Percentiles rank a stretch among this genome's conserved stretches.
Conservation (phyloP, 2,797 vertebrate species). For the Macropus fuliginosus region DNA sequence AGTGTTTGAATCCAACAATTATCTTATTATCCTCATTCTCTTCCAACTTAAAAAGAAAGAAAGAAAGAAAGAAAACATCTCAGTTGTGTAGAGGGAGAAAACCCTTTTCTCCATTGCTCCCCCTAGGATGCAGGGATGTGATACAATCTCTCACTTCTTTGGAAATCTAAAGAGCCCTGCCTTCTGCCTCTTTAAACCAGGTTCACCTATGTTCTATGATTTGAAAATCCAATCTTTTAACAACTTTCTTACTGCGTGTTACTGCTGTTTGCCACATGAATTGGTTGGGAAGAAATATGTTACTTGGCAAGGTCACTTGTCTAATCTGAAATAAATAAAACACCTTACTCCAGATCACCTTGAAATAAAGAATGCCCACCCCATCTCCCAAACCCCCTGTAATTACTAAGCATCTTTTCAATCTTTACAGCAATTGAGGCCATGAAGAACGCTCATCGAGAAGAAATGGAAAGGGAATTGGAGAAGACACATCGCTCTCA, state of each 20-base stretch:
- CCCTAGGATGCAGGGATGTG: neutral
- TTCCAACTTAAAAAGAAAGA: neutral
- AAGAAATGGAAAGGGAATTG: constrained; percentile 91
- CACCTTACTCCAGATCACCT: neutral
- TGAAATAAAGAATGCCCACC: neutral
- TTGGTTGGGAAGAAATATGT: neutral
- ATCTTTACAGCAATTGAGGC: constrained; percentile 93
- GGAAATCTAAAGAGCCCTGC: neutral
- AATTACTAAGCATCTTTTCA: constrained; percentile 9
- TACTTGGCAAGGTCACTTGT: neutral
- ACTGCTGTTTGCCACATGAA: neutral
- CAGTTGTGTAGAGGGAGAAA: neutral
- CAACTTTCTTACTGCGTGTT: neutral
- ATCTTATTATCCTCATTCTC: constrained; percentile 12
- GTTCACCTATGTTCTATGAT: neutral
- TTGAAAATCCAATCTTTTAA: neutral
- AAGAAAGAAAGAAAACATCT: neutral
- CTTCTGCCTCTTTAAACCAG: neutral
- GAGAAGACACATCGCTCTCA: constrained; percentile 96
- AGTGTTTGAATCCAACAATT: neutral
- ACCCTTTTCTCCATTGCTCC: neutral
- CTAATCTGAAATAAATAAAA: neutral
- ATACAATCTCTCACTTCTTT: neutral
- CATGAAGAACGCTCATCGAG: constrained; percentile 98
- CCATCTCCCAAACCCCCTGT: no score